phyloP scores from a whole-genome alignment of 2,797 vertebrate species.

The Oreochromis mossambicus region DNA sequence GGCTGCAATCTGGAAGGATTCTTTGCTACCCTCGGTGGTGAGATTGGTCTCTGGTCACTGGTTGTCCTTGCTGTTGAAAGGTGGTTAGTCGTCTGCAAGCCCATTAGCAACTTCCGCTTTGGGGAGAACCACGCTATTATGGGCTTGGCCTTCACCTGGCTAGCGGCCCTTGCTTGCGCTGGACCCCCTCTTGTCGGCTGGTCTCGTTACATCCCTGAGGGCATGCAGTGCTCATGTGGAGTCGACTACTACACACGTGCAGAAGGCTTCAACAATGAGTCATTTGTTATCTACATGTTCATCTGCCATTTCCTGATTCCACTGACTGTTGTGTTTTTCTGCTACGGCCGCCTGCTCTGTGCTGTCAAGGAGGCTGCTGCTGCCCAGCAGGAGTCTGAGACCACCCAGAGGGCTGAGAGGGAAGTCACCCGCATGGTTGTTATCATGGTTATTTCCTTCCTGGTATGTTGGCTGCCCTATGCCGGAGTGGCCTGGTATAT shows the following conservation, averaged over 20 bases:
- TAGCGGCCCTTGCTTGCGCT: slow-evolving; percentile 83
- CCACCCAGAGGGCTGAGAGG: slow-evolving; percentile 96
- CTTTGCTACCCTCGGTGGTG: slow-evolving; percentile 92
- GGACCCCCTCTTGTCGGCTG: slow-evolving; percentile 88
- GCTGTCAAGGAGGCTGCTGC: slow-evolving; percentile 95
- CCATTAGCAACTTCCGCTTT: slow-evolving; percentile 97
- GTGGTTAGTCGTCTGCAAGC: slow-evolving; percentile 96
- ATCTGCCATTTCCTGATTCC: slow-evolving; percentile 81
- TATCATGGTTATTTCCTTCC: slow-evolving; percentile 89
- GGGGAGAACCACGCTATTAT: slow-evolving; percentile 92
- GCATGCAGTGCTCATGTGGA: slow-evolving; percentile 96
- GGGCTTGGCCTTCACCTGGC: slow-evolving; percentile 85
- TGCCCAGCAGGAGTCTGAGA: slow-evolving; percentile 96
- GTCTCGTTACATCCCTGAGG: slow-evolving; percentile 95
- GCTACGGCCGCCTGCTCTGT: slow-evolving; percentile 94
- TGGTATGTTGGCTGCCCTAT: slow-evolving; percentile 90
- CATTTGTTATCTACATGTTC: slow-evolving; percentile 99
- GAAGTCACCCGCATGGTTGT: slow-evolving; percentile 97
- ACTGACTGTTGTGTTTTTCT: slow-evolving; percentile 83
- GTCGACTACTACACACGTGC: slow-evolving; percentile 95
- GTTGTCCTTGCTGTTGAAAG: slow-evolving; percentile 93
- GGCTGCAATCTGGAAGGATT: slow-evolving; percentile 94
- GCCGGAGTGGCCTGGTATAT: slow-evolving; percentile 87
- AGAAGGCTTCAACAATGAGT: slow-evolving; percentile 90
- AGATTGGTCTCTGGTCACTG: slow-evolving; percentile 90